Conservation (phyloP, 2,888 invertebrate species). For the Apodemia duryi region DNA sequence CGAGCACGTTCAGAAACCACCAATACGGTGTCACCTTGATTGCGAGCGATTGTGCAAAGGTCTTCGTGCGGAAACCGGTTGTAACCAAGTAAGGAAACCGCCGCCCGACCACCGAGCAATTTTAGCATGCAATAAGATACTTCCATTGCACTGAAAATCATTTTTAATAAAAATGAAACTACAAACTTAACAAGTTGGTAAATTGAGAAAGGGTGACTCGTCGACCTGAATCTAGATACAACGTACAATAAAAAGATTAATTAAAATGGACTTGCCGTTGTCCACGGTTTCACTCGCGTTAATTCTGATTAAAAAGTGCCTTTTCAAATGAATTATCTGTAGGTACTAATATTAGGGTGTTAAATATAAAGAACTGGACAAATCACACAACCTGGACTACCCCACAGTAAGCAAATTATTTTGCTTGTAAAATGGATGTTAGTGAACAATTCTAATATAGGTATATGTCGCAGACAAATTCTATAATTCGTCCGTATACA, state of each 20-base stretch:
- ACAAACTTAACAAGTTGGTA: background rate
- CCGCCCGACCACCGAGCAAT: constrained; percentile 46
- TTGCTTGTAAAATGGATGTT: too few species aligned
- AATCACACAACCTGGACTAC: too few species aligned
- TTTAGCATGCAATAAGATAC: constrained; percentile 64
- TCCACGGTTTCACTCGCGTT: background rate
- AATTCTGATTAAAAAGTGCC: too few species aligned
- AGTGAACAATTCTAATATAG: too few species aligned
- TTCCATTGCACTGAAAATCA: constrained; percentile 23
- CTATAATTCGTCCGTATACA: too few species aligned
- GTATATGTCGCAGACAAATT: too few species aligned
- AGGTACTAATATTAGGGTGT: too few species aligned
- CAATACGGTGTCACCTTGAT: constrained; percentile 42
- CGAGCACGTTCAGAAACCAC: constrained; percentile 29
- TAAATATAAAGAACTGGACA: too few species aligned
- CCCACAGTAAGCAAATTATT: too few species aligned
- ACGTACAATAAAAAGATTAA: background rate
- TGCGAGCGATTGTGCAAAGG: constrained; percentile 38
- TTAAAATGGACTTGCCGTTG: background rate
- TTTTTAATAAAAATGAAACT: background rate
- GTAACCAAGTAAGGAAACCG: constrained; percentile 41
- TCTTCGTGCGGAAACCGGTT: constrained; percentile 53
- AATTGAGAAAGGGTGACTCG: constrained; percentile 1
- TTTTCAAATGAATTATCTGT: too few species aligned
- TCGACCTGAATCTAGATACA: background rate